Evolutionary conservation across 2,888 invertebrate species (phyloP).

Genomic region (Phymatocera aterrima): DNA sequence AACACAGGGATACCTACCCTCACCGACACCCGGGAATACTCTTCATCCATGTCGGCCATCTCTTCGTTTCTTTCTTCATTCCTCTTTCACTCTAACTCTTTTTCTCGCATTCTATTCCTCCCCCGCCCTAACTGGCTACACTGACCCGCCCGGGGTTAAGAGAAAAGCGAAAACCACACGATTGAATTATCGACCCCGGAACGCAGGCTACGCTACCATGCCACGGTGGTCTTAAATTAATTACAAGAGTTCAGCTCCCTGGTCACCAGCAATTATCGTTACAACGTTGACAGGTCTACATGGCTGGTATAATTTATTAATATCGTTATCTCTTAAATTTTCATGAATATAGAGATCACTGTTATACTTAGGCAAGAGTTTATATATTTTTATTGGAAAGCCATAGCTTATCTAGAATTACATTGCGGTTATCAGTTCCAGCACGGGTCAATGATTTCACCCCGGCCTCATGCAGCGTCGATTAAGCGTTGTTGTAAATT

Average conservation of each 20-base stretch:
- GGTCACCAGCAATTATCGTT: slow-evolving; percentile 48
- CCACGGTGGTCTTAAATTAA: slow-evolving; percentile 36
- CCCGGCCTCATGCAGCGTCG: neutral
- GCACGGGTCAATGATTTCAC: slow-evolving; percentile 24
- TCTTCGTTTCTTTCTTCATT: slow-evolving; percentile 30
- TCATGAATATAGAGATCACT: neutral
- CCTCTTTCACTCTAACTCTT: slow-evolving; percentile 25
- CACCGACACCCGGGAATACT: slow-evolving; percentile 33
- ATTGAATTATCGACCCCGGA: slow-evolving; percentile 44
- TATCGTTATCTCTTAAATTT: neutral
- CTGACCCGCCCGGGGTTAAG: slow-evolving; percentile 27
- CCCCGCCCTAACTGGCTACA: slow-evolving; percentile 13
- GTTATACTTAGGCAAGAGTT: neutral
- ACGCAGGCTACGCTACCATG: slow-evolving; percentile 20
- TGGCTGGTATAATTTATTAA: slow-evolving; percentile 20
- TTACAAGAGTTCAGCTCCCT: slow-evolving; percentile 43
- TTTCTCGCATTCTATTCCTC: slow-evolving; percentile 43
- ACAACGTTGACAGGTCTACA: slow-evolving; percentile 29
- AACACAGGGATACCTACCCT: neutral
- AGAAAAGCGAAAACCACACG: slow-evolving; percentile 42
- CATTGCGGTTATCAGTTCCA: slow-evolving; percentile 32
- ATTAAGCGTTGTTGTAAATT: slow-evolving; percentile 28
- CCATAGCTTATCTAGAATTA: slow-evolving; percentile 29
- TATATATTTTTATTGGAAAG: slow-evolving; percentile 23
- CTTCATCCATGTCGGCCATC: slow-evolving; percentile 12